Evolutionary conservation across 2,113 vertebrate species (phyloP).

Genomic region (Phoxinus phoxinus): DNA sequence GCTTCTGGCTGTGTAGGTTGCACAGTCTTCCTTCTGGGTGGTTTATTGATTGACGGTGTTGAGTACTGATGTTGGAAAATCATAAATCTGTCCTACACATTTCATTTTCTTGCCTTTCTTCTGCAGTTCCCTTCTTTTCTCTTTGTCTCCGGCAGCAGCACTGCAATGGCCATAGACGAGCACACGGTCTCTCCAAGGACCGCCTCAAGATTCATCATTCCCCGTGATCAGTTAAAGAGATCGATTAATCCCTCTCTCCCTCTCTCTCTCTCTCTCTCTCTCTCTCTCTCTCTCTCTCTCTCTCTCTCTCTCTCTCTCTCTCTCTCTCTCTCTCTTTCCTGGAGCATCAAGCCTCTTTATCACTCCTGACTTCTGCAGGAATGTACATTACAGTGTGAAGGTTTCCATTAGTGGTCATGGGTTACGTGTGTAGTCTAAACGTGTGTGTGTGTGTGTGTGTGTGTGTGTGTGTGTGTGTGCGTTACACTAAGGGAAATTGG

Average conservation of each 20-base stretch:
- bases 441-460: slow-evolving; percentile 28
- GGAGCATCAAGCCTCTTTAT: slow-evolving; percentile 14
- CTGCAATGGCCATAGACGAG: slow-evolving; percentile 31
- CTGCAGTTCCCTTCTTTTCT: not conserved
- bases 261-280: not conserved
- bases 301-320: not conserved
- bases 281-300: not conserved
- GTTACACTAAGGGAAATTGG: slow-evolving; percentile 2
- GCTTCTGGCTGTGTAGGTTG: slow-evolving; percentile 8
- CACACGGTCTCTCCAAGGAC: slow-evolving; percentile 12
- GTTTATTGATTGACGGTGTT: slow-evolving; percentile 32
- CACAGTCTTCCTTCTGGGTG: not conserved
- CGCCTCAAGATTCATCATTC: slow-evolving; percentile 25
- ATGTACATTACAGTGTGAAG: slow-evolving; percentile 17
- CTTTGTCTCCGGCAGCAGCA: slow-evolving; percentile 13
- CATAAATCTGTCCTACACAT: slow-evolving; percentile 29
- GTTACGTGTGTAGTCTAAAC: not conserved
- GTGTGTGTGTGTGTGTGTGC: slow-evolving; percentile 37
- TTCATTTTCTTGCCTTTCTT: not conserved
- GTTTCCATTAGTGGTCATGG: not conserved
- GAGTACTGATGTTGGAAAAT: slow-evolving; percentile 15
- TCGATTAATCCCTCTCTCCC: slow-evolving; percentile 17
- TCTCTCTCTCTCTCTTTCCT: slow-evolving; percentile 1
- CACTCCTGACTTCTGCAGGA: slow-evolving; percentile 10
- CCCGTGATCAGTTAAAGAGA: slow-evolving; percentile 29